phyloP scores from a whole-genome alignment of 2,888 invertebrate species.

The Brenthis ino region DNA sequence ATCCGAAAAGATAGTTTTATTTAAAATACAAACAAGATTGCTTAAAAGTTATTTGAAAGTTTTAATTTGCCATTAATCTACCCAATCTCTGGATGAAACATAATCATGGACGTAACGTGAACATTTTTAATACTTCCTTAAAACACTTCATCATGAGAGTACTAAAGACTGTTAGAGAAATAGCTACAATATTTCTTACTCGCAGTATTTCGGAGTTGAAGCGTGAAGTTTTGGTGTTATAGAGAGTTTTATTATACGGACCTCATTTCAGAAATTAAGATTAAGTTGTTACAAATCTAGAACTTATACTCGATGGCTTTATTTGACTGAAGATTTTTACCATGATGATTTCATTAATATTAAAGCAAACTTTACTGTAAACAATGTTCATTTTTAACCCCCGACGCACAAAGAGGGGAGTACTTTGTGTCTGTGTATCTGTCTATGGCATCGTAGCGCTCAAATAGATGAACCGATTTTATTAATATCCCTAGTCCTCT shows the following conservation, averaged over 20 bases:
- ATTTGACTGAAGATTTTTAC: background rate
- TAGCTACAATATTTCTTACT: constrained; percentile 62
- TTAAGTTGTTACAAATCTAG: constrained; percentile 27
- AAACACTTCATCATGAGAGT: constrained; percentile 36
- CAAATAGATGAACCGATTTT: too few species aligned
- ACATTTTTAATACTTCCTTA: constrained; percentile 38
- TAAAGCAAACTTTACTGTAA: too few species aligned
- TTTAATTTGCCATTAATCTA: too few species aligned
- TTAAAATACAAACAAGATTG: too few species aligned
- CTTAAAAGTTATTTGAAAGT: too few species aligned
- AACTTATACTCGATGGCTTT: background rate
- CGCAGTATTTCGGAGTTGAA: constrained; percentile 50
- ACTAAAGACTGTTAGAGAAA: constrained; percentile 52
- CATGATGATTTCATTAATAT: too few species aligned
- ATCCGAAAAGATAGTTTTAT: too few species aligned
- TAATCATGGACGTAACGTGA: constrained; percentile 6
- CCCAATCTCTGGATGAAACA: background rate
- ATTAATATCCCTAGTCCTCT: too few species aligned
- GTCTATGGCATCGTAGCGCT: too few species aligned
- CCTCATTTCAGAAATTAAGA: constrained; percentile 28
- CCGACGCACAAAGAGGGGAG: too few species aligned
- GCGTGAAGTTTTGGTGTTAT: constrained; percentile 62
- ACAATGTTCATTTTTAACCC: too few species aligned
- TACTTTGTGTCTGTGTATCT: too few species aligned
- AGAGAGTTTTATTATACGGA: constrained; percentile 51